A percentile compares a stretch with the other conserved stretches of the same genome.
phyloP scores from a whole-genome alignment of 2,888 invertebrate species.

The Aphodius granarius region DNA sequence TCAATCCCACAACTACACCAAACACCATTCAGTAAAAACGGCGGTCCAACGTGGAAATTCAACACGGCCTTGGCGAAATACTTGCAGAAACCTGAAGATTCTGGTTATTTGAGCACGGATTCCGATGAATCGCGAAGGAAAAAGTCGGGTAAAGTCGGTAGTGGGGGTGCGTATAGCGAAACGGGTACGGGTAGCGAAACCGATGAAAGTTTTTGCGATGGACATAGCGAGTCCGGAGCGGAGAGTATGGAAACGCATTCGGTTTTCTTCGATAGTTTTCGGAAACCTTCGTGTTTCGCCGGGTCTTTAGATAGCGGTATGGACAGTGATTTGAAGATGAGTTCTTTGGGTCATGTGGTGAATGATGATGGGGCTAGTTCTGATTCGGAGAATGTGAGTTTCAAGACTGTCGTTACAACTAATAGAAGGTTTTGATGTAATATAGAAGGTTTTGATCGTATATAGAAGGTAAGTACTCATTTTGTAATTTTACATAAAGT shows the following conservation, averaged over 20 bases:
- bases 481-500: too few relatives aligned
- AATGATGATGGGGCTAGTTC: constrained; percentile 47
- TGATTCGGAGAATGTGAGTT: constrained; percentile 56
- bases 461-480: too few relatives aligned
- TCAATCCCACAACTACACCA: constrained; percentile 29
- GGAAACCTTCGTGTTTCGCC: constrained; percentile 50
- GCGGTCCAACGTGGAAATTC: constrained; percentile 12
- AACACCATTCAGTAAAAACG: not conserved
- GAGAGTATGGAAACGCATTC: constrained; percentile 87
- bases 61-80: constrained; percentile 17
- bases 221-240: constrained; percentile 83
- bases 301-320: constrained; percentile 53
- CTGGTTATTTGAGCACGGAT: constrained; percentile 84
- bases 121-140: constrained; percentile 63
- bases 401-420: constrained; percentile 51
- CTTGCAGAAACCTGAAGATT: constrained; percentile 62
- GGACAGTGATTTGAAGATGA: constrained; percentile 40
- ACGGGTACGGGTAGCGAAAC: constrained; percentile 62
- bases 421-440: constrained; percentile 9
- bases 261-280: constrained; percentile 78
- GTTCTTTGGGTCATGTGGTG: constrained; percentile 34
- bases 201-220: constrained; percentile 76
- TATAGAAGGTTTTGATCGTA: too few relatives aligned
- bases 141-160: constrained; percentile 36
- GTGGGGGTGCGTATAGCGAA: constrained; percentile 15